Evolutionary conservation across 2,888 invertebrate genomes (phyloP), one percentile per base, ranked within the genome.

Genomic region (Teleogryllus oceanicus): DNA sequence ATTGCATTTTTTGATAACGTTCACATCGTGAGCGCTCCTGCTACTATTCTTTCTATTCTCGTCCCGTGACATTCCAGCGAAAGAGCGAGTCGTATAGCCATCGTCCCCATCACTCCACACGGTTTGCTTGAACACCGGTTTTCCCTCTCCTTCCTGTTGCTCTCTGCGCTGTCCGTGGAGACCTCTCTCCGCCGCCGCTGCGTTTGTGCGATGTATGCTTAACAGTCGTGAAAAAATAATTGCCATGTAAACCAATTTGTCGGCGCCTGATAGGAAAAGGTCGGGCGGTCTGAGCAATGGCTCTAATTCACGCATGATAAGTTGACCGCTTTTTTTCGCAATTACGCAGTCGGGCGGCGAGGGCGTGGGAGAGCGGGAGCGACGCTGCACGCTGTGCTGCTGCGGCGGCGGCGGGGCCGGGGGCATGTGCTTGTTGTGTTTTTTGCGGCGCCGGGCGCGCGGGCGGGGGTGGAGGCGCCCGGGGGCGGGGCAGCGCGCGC

Each of bases 201-300:
- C 37, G 37, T 37, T 37, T 37, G 37, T 37, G 37, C 37, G 37
- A 37, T 37, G 37, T 37, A 37, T 62, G 62, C 62, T 62, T 62
- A 62, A 62, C 62, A 62, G 62, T 62, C 62, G 62, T 62, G 62
- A 62, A 62, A 62, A 62, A 62, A 62, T 62, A 62, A 62, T 62
- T 62, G 62, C 37, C 62, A 62, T 62, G 62, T 62, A 13, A 62
- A 62, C 62, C 62, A 62, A 62, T 62, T 62, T 62, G 62, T 62
- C n/a, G 16, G 62, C 62, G 62, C 62, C 62, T 62, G 62, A 62
- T 62, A 62, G 62, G 62, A 62, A 62, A 62, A 62, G 62, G 62
- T 62, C 62, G 62, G 13, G 16, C 16, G 62, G 62, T 0, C 16
- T 13, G n/a, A 13, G 62, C 62, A 62, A n/a, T 62, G 62, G 62